Base-by-base conservation (phyloP, 2,888 invertebrate genomes). In the Frankliniella fusca region DNA sequence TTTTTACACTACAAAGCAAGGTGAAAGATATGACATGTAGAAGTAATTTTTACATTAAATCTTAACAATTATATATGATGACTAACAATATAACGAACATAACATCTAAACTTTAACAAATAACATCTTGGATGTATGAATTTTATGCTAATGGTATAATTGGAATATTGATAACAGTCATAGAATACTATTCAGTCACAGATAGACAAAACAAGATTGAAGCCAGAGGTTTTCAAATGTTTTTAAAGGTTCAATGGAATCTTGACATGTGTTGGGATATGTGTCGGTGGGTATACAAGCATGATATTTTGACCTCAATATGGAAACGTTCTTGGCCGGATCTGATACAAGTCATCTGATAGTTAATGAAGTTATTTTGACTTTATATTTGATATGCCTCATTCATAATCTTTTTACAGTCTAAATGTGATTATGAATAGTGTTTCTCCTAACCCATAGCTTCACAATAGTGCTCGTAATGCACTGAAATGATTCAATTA, bases 111-210 rank as follows among this genome's bases (percentile, higher is more conserved):
- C 27, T 76, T 27, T 76, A 76, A 76, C 70, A 76, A 76, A 27
- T 76, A 76, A 76, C 70, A 76, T 76, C 27, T 76, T 76, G 27
- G 70, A 23, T 76, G 70, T 76, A 23, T 76, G 70, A 76, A 76
- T 27, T 76, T 76, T 76, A 76, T 76, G 27, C 70, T 76, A 76
- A 23, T 76, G 27, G 70, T 76, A 76, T 76, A 76, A 76, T 76
- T 76, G 70, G 23, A 76, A 23, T 76, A 76, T 76, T 27, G 23
- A 76, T 76, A 76, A 48, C 48, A 49, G 81, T 81, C 48, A 81
- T 81, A 81, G 38, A 49, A 81, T 81, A 49, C 50, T 49, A 81
- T 50, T 81, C 81, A 81, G 81, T 81, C 81, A 61, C 81, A 61
- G 50, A 81, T 81, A 81, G 61, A 76, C 70, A 76, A 76, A 76